phyloP scores from a whole-genome alignment of 1,140 invertebrate genomes.

The Aleiodes sp. region DNA sequence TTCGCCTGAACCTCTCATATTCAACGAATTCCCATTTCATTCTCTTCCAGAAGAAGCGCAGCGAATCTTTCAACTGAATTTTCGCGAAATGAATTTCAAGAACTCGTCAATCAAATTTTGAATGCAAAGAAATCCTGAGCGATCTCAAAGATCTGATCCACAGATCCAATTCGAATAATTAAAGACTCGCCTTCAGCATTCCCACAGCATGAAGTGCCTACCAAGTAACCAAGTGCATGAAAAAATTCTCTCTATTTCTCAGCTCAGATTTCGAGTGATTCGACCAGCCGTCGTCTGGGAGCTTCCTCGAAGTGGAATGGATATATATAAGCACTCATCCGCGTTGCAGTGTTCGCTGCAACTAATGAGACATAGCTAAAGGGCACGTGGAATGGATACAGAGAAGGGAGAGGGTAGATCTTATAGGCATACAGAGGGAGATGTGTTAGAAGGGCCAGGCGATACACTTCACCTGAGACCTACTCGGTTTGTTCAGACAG shows the following conservation, averaged over 20 bases:
- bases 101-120: no score
- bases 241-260: constrained; percentile 17
- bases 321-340: constrained; percentile 57
- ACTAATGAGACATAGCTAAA: constrained; percentile 69
- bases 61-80: no score
- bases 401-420: constrained; percentile 42
- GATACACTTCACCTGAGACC: constrained; percentile 66
- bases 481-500: constrained; percentile 50
- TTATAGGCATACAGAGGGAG: constrained; percentile 32
- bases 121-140: no score
- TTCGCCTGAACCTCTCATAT: no score
- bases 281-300: background rate
- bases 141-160: no score
- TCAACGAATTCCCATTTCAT: no score
- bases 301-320: constrained; percentile 4
- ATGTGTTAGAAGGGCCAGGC: constrained; percentile 48
- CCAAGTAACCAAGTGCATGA: no score
- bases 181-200: no score
- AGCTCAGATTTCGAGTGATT: background rate
- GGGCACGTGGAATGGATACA: constrained; percentile 57
- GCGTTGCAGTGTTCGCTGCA: constrained; percentile 60
- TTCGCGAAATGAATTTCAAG: no score
- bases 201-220: no score
- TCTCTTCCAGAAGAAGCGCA: no score
- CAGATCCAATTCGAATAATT: no score